Base-by-base conservation (phyloP, 1,140 invertebrate genomes). In the Ceratina calcarata region DNA sequence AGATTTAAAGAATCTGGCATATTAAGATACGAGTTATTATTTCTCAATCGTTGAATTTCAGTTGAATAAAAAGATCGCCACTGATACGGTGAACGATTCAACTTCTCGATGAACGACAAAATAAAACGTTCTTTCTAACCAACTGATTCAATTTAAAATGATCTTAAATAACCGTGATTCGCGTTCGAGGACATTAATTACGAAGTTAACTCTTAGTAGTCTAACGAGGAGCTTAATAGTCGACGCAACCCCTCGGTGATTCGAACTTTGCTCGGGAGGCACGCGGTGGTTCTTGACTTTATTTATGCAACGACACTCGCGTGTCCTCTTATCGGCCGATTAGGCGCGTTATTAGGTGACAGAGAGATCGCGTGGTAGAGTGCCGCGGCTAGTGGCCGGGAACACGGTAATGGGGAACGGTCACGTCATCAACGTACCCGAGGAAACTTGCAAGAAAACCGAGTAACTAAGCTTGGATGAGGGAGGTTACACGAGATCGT, bases 291-390 rank as follows among this genome's bases (percentile, higher is more conserved):
- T 73, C 84, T 75, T 68, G 80, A 71, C 84, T 86, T 86, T 86
- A 86, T 86, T 86, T 86, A 86, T 86, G 85, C 85, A 86, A 83
- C 84, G 84, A 86, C 85, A 86, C 84, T 86, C 77, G 84, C 85
- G 84, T 86, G 85, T 85, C 72, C 78, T 83, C 86, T 89, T 88
- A 88, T 89, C 88, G 62, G 65, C 82, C 84, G 86, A 89, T 88
- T 89, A 88, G 87, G 84, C 87, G 79, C 82, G 82, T 89, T 89
- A 88, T 88, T 87, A 88, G 88, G 87, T 89, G 88, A 89, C 88
- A 88, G 84, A 82, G 87, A 81, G 87, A 89, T 88, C 87, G 87
- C 86, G 88, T 89, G 87, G 86, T 71, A 61, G 68, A 81, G 73
- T 61, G 77, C 60, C 78, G 73, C 65, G 65, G 78, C 84, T 73